Base-by-base conservation (phyloP, 2,888 invertebrate species). In the Proisotoma minuta region DNA sequence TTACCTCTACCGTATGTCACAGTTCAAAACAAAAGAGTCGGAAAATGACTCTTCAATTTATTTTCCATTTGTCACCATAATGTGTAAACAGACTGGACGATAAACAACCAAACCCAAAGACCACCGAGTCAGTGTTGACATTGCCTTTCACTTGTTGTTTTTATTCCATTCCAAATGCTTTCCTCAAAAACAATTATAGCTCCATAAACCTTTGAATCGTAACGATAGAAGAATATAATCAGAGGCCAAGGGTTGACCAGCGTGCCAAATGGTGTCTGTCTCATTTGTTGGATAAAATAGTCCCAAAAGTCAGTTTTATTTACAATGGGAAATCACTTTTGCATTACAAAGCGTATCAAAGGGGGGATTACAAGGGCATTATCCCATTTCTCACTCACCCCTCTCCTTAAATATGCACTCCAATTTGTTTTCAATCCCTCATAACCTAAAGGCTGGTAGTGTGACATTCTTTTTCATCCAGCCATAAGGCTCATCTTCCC, bases 381-480 rank as follows among this genome's bases (percentile, higher is more conserved):
- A 63, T 65, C 63, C 61, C 64, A 39, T 62, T 63, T 51, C 59
- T 66, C n/a, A n/a, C 62, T 58, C 67, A 64, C 67, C 67, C 65
- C 59, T 57, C 61, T 57, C 62, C 59, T n/a, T n/a, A 54, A 22
- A 18, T 39, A 26, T 10, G 12, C 34, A 12, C 10, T 10, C 20
- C 10, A 47, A 47, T 47, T 47, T 47, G 20, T 47, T 18, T 5
- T n/a, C n/a, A n/a, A n/a, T n/a, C n/a, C n/a, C n/a, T n/a, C n/a
- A n/a, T n/a, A n/a, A n/a, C n/a, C n/a, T n/a, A n/a, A n/a, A n/a
- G n/a, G n/a, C n/a, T n/a, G n/a, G n/a, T n/a, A n/a, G n/a, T n/a
- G n/a, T n/a, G n/a, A n/a, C n/a, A n/a, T n/a, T n/a, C n/a, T n/a
- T n/a, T n/a, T n/a, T n/a, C n/a, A n/a, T n/a, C n/a, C n/a, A n/a